phyloP scores from a whole-genome alignment of 2,113 vertebrate genomes.

The Chloroceryle aenea region DNA sequence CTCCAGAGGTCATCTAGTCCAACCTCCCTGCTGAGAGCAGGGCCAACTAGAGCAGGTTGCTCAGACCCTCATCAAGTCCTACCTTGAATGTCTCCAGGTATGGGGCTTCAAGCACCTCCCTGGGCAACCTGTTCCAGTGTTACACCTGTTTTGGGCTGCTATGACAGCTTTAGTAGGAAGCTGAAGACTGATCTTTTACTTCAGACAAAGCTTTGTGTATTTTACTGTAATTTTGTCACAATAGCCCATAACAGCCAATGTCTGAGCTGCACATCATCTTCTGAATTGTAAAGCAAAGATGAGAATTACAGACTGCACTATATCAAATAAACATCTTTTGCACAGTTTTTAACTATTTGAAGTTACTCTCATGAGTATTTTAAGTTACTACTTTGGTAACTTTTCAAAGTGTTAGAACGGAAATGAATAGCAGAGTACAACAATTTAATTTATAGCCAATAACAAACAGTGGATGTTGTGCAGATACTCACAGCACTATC shows the following conservation, averaged over 20 bases:
- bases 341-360: neutral
- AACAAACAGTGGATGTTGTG: neutral
- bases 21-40: too few species aligned
- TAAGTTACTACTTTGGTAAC: neutral
- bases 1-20: too few species aligned
- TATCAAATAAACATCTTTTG: neutral
- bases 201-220: neutral
- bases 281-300: neutral
- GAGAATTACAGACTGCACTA: neutral
- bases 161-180: neutral
- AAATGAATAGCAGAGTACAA: neutral
- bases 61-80: too few species aligned
- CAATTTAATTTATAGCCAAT: neutral
- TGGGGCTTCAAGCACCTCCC: too few species aligned
- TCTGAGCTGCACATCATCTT: neutral
- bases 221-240: neutral
- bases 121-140: too few species aligned
- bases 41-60: too few species aligned
- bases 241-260: rapidly evolving
- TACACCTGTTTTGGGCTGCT: neutral
- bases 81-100: too few species aligned
- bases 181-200: neutral
- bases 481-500: conserved; percentile 91
- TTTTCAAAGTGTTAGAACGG: neutral
- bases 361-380: neutral